These are phyloP conservation scores for Bolinopsis microptera DNA, from an alignment of 37 sponge, comb jelly and placozoan species.

Conservation along the genomic window DNA sequence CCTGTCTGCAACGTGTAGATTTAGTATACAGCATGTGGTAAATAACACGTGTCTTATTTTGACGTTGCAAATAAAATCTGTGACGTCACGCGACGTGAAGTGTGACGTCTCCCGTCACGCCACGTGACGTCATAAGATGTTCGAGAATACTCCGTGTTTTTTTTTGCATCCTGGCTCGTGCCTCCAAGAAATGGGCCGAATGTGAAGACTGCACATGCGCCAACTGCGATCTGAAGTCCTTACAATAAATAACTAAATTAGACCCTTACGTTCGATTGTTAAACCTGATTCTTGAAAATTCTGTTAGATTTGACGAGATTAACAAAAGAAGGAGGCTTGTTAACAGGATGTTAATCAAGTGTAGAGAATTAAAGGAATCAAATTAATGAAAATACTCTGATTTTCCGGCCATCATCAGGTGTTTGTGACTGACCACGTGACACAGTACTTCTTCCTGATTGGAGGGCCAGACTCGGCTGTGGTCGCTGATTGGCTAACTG, in stretches of 20 bases:
- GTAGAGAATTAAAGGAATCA: neutral
- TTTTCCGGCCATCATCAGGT: neutral
- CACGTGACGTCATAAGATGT: neutral
- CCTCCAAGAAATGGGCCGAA: neutral
- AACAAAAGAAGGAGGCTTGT: neutral
- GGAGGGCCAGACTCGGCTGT: neutral
- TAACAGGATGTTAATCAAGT: neutral
- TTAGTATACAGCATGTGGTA: no score
- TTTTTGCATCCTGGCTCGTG: neutral
- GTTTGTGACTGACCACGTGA: neutral
- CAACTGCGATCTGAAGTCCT: neutral
- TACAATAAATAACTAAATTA: constrained; percentile 46
- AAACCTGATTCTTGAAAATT: neutral
- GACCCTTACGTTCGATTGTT: neutral
- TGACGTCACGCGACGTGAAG: no score
- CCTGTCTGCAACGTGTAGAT: no score
- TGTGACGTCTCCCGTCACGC: no score
- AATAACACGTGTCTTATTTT: no score
- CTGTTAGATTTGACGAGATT: neutral
- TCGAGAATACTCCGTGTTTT: neutral
- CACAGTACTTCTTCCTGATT: neutral
- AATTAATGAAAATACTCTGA: constrained; percentile 14
- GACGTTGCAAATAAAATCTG: no score
- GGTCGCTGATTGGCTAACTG: neutral
- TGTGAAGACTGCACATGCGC: neutral